Base-by-base conservation (phyloP, 2,797 vertebrate genomes). In the Erpetoichthys calabaricus region DNA sequence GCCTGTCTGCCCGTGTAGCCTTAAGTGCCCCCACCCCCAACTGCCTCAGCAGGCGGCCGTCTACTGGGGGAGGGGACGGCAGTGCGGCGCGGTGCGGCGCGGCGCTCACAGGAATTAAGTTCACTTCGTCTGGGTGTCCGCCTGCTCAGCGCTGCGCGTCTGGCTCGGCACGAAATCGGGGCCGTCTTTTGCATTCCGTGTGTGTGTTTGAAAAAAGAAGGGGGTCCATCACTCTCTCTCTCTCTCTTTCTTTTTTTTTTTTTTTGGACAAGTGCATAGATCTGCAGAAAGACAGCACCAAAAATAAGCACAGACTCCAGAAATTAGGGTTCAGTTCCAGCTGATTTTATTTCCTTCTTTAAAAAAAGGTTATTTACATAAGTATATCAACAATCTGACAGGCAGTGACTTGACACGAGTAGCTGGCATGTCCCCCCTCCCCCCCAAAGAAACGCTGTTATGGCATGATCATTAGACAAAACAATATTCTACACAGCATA, bases 311-410 rank as follows among this genome's bases (percentile, higher is more conserved):
- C 80, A 83, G 75, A 61, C 81, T 77, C 67, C 74, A 68, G 75
- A 60, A 70, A 63, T 70, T 83, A 88, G 87, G 86, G 88, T 95
- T 98, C 94, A 98, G 94, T 97, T 98, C 94, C 95, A 98, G 94
- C 95, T 98, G 92, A 98, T 92, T 93, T 98, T 98, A 97, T 98
- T 98, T 97, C 91, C 91, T 97, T 97, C 89, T 89, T 89, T 85
- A 92, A 93, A 86, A 70, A 72, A 79, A 91, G 73, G 86, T 90
- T 97, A 94, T 97, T 93, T 98, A 97, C 94, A 98, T 88, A 94
- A 94, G 91, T 90, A 91, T 94, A 97, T 93, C 89, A 90, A 97
- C 92, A 97, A 94, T 97, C 91, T 95, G 94, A 94, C 92, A 96
- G 92, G 94, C 94, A 97, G 91, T 94, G 91, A 94, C 90, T 91